Conservation (phyloP, 2,113 vertebrate genomes). For the Menidia beryllina region DNA sequence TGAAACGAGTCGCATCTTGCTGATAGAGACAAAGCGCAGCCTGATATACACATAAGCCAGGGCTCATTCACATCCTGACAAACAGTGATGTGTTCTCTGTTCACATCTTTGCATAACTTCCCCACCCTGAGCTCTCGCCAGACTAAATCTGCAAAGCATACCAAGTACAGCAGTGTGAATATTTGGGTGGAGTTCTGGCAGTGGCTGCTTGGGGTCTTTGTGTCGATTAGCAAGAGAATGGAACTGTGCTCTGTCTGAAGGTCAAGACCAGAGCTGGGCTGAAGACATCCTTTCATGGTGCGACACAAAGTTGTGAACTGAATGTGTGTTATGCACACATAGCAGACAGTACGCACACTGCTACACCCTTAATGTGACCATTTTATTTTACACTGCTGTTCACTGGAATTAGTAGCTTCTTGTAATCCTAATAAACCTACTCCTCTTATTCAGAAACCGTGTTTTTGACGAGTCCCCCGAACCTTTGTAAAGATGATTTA, state of each 20-base stretch:
- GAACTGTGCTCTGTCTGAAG: slow-evolving; percentile 44
- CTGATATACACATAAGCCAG: slow-evolving; percentile 11
- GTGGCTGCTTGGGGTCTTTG: slow-evolving; percentile 38
- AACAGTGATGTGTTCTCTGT: slow-evolving; percentile 37
- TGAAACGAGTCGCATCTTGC: slow-evolving; percentile 16
- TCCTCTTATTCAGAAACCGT: slow-evolving; percentile 37
- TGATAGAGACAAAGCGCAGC: slow-evolving; percentile 41
- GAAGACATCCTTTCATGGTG: slow-evolving; percentile 25
- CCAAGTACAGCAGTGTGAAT: slow-evolving; percentile 45
- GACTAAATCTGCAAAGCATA: slow-evolving; percentile 53
- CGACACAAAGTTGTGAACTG: slow-evolving; percentile 6
- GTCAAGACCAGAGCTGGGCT: slow-evolving; percentile 46
- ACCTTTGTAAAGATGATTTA: slow-evolving; percentile 13
- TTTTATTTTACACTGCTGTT: slow-evolving; percentile 39
- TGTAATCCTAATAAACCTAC: background rate
- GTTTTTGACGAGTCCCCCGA: slow-evolving; percentile 12
- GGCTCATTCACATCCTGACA: slow-evolving; percentile 50
- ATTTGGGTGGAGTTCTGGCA: slow-evolving; percentile 33
- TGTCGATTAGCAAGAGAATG: slow-evolving; percentile 30
- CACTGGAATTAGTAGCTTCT: background rate
- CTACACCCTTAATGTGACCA: background rate
- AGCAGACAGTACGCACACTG: background rate
- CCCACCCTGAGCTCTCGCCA: slow-evolving; percentile 42
- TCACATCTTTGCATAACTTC: slow-evolving; percentile 43
- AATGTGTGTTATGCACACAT: background rate